These are phyloP conservation scores for Chunga burmeisteri DNA, from an alignment of 2,113 vertebrate species.

Conservation along the genomic window DNA sequence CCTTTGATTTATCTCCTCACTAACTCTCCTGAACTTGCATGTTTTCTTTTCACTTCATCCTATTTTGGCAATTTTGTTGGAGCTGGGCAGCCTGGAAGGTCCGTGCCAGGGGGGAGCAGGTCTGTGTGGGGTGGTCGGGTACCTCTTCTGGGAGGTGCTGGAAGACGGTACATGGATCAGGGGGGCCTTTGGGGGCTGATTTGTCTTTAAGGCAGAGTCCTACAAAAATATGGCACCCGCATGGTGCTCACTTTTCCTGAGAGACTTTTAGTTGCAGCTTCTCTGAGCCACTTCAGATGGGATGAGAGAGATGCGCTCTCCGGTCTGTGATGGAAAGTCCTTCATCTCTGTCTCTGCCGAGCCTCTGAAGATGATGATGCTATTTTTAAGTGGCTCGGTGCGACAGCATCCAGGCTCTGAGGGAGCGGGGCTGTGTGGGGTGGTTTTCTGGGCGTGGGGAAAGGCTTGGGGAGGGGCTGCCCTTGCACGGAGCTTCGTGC, in stretches of 20 bases:
- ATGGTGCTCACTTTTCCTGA: not conserved
- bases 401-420: not conserved
- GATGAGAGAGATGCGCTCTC: not conserved
- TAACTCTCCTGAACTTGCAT: not conserved
- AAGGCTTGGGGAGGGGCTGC: not conserved
- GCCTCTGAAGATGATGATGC: not conserved
- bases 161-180: rapidly evolving
- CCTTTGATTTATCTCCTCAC: not conserved
- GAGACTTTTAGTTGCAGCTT: not conserved
- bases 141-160: not conserved
- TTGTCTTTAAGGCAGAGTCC: not conserved
- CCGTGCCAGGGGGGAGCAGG: not conserved
- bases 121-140: rapidly evolving
- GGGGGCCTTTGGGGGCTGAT: not conserved
- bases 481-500: not conserved
- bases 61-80: not conserved
- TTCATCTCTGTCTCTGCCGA: not conserved
- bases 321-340: not conserved
- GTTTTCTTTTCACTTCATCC: not conserved
- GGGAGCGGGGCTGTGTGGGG: not conserved
- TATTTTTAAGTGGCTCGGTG: not conserved
- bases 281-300: not conserved
- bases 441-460: not conserved
- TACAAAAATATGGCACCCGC: rapidly evolving
- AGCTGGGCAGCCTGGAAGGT: not conserved